Evolutionary conservation across 2,888 invertebrate genomes (phyloP), one percentile per base, ranked within the genome.

Genomic region (Amblyjoppa fuscipennis): DNA sequence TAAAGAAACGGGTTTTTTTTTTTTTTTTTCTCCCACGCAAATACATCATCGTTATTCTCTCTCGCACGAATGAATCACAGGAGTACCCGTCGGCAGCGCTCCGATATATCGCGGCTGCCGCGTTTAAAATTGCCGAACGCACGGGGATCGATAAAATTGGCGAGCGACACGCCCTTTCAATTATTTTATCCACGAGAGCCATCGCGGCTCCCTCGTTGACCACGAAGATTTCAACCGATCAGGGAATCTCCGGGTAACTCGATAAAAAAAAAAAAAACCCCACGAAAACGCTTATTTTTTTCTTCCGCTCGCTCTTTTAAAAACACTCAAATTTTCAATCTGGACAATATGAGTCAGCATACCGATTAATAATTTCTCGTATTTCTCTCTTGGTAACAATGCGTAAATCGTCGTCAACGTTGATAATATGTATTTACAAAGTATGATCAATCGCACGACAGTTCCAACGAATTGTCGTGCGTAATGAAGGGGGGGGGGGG

Each of bases 181-280:
- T 68, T 68, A 28, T 28, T 25, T 20, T 61, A 66, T 28, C 13
- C 41, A 20, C 38, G 75, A 76, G 25, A 53, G 31, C 49, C 0
- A 16, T n/a, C 31, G 7, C 4, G n/a, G 38, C 64, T 13, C 11
- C 13, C 16, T 61, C 20, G 3, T 71, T 16, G 28, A 49, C 34
- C 28, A 34, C 34, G 28, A 31, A 41, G 45, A 45, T 79, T 68
- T 66, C 59, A 51, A 61, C 38, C 53, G 31, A 70, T 25, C 31
- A 28, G 25, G 31, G 31, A 71, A 20, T 76, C 64, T 75, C 28
- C n/a, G 56, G 66, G 38, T 25, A 56, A 31, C 53, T 75, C 53
- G 64, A 85, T 25, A 64, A 53, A 68, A 80, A 83, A 84, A 75
- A 64, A 53, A 68, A 80, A 83, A 84, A 75, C 31, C 20, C 34